Conservation (phyloP, 2,797 vertebrate species). For the Melanotaenia trifasciata region DNA sequence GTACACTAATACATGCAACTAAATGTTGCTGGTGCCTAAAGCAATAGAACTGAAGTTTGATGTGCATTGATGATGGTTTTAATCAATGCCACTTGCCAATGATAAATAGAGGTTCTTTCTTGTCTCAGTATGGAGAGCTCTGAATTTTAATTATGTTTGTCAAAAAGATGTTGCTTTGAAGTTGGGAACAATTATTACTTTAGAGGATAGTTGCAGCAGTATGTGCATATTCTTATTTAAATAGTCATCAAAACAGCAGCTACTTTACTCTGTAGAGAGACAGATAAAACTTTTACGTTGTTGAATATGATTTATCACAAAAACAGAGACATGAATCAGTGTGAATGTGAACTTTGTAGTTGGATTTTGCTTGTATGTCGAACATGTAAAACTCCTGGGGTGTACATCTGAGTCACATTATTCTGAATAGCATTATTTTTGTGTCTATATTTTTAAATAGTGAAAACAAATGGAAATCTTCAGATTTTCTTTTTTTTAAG, state of each 20-base stretch:
- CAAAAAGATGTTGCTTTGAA: neutral
- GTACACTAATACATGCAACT: slow-evolving; percentile 17
- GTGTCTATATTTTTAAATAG: neutral
- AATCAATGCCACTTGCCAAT: slow-evolving; percentile 40
- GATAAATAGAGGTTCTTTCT: slow-evolving; percentile 1
- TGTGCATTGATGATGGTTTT: slow-evolving; percentile 33
- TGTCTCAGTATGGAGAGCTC: slow-evolving; percentile 34
- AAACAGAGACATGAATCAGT: neutral
- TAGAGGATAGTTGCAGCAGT: neutral
- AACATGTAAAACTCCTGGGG: neutral
- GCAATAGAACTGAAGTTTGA: slow-evolving; percentile 33
- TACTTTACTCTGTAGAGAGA: neutral
- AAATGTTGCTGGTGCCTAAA: slow-evolving; percentile 70
- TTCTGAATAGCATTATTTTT: neutral
- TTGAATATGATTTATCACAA: neutral
- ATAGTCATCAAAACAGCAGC: neutral
- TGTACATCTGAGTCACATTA: neutral
- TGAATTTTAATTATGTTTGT: slow-evolving; percentile 3
- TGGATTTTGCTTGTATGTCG: neutral
- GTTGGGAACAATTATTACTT: neutral
- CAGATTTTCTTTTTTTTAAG: neutral
- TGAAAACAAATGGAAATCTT: neutral
- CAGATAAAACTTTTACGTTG: neutral
- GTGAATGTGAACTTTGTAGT: neutral
- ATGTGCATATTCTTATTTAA: neutral